Conservation (phyloP, 2,888 invertebrate genomes). For the Drosophila neoperkinsi region DNA sequence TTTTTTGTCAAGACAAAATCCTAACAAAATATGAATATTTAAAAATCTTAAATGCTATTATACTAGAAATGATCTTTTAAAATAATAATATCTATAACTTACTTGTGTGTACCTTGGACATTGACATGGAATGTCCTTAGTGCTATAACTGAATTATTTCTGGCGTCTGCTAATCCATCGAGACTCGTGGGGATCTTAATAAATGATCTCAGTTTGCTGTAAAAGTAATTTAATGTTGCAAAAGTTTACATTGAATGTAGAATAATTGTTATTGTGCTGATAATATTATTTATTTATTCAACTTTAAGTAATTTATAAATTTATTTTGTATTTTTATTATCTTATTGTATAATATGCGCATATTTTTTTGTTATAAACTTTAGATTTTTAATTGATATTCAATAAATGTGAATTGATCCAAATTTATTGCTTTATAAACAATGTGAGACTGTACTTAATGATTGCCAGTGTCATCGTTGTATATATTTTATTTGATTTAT, state of each 20-base stretch:
- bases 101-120: neutral
- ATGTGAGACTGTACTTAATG: slow-evolving; percentile 19
- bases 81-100: neutral
- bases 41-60: neutral
- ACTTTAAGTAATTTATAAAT: slow-evolving; percentile 44
- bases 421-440: slow-evolving; percentile 49
- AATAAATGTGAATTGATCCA: slow-evolving; percentile 31
- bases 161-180: neutral
- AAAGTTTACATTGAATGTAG: slow-evolving; percentile 22
- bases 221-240: slow-evolving; percentile 28
- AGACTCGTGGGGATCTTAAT: neutral
- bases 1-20: neutral
- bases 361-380: slow-evolving; percentile 44
- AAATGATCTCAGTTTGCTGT: slow-evolving; percentile 30
- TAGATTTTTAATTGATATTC: slow-evolving; percentile 32
- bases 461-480: slow-evolving; percentile 16
- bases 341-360: slow-evolving; percentile 58
- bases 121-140: neutral
- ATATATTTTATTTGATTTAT: slow-evolving; percentile 38
- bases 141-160: neutral
- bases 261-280: slow-evolving; percentile 38
- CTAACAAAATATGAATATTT: neutral
- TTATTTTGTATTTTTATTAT: slow-evolving; percentile 34
- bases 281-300: slow-evolving; percentile 51
- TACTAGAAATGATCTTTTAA: neutral